Conservation (phyloP, 23 tunicate species). For the Styela plicata region DNA sequence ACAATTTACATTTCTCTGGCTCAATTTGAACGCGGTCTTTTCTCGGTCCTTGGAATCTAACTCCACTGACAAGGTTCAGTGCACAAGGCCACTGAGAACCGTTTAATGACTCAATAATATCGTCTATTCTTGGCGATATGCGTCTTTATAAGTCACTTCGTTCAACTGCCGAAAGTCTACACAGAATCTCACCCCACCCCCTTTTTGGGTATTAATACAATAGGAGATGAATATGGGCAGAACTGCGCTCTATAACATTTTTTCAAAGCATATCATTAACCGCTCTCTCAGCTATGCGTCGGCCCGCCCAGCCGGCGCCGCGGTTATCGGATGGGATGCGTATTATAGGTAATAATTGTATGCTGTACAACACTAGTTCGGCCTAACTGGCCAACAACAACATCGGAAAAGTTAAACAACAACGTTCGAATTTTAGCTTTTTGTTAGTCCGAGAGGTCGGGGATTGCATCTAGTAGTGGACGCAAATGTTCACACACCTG, state of each 20-base stretch:
- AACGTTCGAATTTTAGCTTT: too few species aligned
- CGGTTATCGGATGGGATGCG: too few species aligned
- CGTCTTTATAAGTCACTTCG: conserved; percentile 9
- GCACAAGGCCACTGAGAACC: conserved; percentile 29
- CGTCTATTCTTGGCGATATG: conserved; percentile 40
- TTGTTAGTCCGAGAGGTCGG: too few species aligned
- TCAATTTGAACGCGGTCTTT: conserved; percentile 15
- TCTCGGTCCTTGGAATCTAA: conserved; percentile 29
- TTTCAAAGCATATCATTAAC: neutral
- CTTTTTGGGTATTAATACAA: conserved; percentile 12
- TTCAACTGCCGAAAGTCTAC: conserved; percentile 32
- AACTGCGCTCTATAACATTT: neutral
- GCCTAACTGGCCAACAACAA: too few species aligned
- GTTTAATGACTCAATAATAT: conserved; percentile 17
- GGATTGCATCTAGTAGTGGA: too few species aligned
- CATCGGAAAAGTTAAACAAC: too few species aligned
- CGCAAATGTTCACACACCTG: too few species aligned
- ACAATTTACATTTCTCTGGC: neutral
- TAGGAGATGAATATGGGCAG: neutral
- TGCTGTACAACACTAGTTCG: too few species aligned
- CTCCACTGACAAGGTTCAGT: conserved; percentile 27
- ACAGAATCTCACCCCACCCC: conserved; percentile 24
- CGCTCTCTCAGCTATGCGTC: neutral
- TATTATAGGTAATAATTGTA: too few species aligned
- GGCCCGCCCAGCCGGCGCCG: neutral